Conservation (phyloP, 2,888 invertebrate species). For the Seira sanloemensis region DNA sequence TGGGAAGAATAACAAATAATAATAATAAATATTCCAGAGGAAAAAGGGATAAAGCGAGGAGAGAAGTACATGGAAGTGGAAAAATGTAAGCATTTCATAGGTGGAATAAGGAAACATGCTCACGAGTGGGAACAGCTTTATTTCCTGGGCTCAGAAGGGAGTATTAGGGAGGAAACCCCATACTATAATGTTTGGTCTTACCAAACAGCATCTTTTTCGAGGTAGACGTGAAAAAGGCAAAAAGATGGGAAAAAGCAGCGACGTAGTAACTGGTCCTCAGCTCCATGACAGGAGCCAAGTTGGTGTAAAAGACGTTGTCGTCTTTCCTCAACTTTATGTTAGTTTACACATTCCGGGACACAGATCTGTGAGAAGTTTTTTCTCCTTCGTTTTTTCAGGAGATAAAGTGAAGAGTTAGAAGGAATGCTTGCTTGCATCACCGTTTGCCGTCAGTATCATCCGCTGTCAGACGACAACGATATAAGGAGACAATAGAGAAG, state of each 20-base stretch:
- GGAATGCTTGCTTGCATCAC: not conserved
- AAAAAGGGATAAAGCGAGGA: constrained; percentile 6
- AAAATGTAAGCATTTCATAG: not conserved
- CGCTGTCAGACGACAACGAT: constrained; percentile 7
- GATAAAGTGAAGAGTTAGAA: not conserved
- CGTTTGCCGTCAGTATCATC: not conserved
- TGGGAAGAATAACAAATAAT: constrained; percentile 48
- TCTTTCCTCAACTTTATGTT: constrained; percentile 42
- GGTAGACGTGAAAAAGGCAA: not conserved
- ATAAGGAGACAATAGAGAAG: constrained; percentile 6
- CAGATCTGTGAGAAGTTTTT: not conserved
- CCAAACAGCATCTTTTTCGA: not conserved
- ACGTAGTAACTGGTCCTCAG: not conserved
- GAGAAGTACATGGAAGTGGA: not conserved
- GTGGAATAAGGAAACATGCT: too few relatives aligned
- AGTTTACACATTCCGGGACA: constrained; percentile 6
- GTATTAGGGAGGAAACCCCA: not conserved
- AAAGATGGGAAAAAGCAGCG: not conserved
- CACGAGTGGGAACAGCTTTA: constrained; percentile 11
- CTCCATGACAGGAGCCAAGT: constrained; percentile 49
- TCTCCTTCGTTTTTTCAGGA: too few relatives aligned
- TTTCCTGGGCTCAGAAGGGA: not conserved
- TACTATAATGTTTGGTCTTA: too few relatives aligned
- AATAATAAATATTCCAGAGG: constrained; percentile 50
- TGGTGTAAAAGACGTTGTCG: constrained; percentile 60